Evolutionary conservation across 1,140 invertebrate species (phyloP).

Genomic region (Monochamus saltuarius): DNA sequence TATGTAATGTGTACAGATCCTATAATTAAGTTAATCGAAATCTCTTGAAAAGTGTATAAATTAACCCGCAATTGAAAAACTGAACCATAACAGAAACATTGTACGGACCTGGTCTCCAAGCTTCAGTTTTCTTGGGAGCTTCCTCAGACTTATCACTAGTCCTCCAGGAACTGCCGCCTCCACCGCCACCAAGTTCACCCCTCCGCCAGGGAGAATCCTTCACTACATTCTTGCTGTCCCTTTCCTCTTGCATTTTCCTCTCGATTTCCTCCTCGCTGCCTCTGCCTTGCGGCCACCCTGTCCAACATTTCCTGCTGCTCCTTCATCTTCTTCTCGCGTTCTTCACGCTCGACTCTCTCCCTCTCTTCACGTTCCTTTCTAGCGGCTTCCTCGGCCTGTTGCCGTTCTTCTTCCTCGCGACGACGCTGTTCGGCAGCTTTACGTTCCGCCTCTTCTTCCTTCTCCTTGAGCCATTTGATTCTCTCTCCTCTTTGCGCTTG

Average conservation of each 20-base stretch:
- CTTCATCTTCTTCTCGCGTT: conserved; percentile 45
- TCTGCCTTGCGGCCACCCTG: conserved; percentile 66
- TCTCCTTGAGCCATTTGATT: conserved; percentile 66
- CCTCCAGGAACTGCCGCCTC: conserved; percentile 22
- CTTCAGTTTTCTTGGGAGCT: conserved; percentile 25
- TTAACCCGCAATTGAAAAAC: too few species aligned
- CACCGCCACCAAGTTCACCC: not conserved
- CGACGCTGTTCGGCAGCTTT: conserved; percentile 69
- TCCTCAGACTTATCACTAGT: conserved; percentile 13
- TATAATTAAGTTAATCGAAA: too few species aligned
- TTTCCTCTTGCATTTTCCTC: conserved; percentile 63
- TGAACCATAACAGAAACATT: not conserved
- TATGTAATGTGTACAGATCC: too few species aligned
- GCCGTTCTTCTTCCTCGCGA: conserved; percentile 54
- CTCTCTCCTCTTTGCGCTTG: conserved; percentile 75
- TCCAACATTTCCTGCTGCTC: conserved; percentile 68
- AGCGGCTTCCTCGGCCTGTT: conserved; percentile 64
- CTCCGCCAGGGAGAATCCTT: conserved; percentile 3
- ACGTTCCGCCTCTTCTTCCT: conserved; percentile 72
- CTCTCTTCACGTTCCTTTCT: conserved; percentile 59
- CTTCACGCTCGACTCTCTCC: conserved; percentile 43
- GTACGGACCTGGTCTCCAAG: conserved; percentile 21
- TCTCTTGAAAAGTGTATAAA: too few species aligned
- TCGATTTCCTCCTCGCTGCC: conserved; percentile 73
- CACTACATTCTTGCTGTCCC: conserved; percentile 44